Base-by-base conservation (phyloP, 2,888 invertebrate species). In the Hirtodrosophila histrioides region DNA sequence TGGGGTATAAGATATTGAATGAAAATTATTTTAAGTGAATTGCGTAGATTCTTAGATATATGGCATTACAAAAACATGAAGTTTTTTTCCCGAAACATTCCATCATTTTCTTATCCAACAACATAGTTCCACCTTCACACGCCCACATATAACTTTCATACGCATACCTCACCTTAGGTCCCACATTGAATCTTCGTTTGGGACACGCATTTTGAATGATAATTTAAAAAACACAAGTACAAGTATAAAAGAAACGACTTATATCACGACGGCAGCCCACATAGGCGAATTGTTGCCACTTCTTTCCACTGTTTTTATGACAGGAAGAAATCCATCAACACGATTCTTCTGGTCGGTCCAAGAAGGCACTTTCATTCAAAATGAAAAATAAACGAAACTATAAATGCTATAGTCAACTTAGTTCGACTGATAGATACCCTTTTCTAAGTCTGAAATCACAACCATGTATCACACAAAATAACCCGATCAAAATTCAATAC, bases 291-390 rank as follows among this genome's bases (percentile, higher is more conserved):
- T 46, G 55, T 68, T 74, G 84, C 58, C 82, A 72, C 54, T 63
- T 69, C 67, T 76, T 53, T 41, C 56, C 46, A 58, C 57, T 51
- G 67, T 51, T 62, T 85, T 72, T 71, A 78, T 77, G 86, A 87
- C 83, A 86, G 83, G 88, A 87, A 84, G 88, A 86, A 72, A 84
- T 84, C 88, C 83, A 84, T 84, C 83, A 84, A 82, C 83, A 71
- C 75, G 65, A 75, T 81, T 73, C 78, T 71, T 73, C 58, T 55
- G 69, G 55, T 6, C 27, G 27, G 6, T 27, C 27, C 27, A 6
- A 27, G 27, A 27, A 27, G 27, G 6, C 27, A 27, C 27, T 27
- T 27, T 27, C 27, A 4, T 5, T 5, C 27, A 27, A 27, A 56
- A 54, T 46, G 29, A 17, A 45, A 24, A 56, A 27, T 45, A 33